These are phyloP conservation scores for Uloborus diversus DNA, from an alignment of 1,140 invertebrate species.

Conservation along the genomic window DNA sequence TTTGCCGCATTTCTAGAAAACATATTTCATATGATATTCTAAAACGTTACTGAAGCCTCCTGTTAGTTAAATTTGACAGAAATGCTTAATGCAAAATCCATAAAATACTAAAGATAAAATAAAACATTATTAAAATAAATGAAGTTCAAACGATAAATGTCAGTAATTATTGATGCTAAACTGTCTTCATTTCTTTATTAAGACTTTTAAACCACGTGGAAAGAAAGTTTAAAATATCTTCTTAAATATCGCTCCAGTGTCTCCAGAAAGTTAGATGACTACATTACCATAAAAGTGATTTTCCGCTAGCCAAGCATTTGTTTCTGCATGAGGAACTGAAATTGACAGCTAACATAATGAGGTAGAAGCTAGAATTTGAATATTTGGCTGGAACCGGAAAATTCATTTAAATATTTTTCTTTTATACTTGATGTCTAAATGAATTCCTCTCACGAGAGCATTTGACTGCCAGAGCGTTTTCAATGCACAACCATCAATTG, in stretches of 20 bases:
- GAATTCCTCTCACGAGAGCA: slow-evolving; percentile 7
- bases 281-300: slow-evolving; percentile 46
- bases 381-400: slow-evolving; percentile 19
- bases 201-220: neutral
- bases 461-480: neutral
- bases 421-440: slow-evolving; percentile 35
- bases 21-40: too few relatives aligned
- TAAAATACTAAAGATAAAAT: too few relatives aligned
- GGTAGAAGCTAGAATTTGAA: slow-evolving; percentile 36
- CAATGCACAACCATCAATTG: slow-evolving; percentile 2
- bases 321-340: slow-evolving; percentile 42
- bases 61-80: too few relatives aligned
- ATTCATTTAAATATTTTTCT: slow-evolving; percentile 45
- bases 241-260: neutral
- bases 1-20: too few relatives aligned
- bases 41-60: too few relatives aligned
- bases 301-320: slow-evolving; percentile 38
- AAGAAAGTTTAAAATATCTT: slow-evolving; percentile 3
- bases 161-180: too few relatives aligned
- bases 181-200: too few relatives aligned
- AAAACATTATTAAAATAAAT: too few relatives aligned
- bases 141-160: too few relatives aligned
- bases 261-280: slow-evolving; percentile 7
- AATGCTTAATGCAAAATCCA: too few relatives aligned
- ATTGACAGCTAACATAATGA: slow-evolving; percentile 45